These are phyloP conservation scores for Drosophila cardini DNA, from an alignment of 1,140 invertebrate genomes.

Conservation along the genomic window DNA sequence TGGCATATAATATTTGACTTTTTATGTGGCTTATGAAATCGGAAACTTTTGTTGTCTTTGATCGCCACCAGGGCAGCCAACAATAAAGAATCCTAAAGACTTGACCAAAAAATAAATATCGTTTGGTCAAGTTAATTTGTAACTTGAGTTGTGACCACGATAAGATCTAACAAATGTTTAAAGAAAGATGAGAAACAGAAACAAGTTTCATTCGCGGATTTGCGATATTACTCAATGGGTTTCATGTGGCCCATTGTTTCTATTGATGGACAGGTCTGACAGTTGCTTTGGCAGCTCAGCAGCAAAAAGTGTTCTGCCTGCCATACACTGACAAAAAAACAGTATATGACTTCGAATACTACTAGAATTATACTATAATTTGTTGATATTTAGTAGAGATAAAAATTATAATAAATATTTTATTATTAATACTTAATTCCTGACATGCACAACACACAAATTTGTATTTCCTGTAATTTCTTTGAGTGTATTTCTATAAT, in stretches of 20 bases:
- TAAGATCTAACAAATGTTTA: constrained; percentile 61
- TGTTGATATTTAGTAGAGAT: no score
- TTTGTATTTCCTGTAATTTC: background rate
- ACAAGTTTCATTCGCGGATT: constrained; percentile 72
- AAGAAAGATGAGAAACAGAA: constrained; percentile 30
- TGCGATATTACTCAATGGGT: constrained; percentile 68
- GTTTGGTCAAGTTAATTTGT: constrained; percentile 67
- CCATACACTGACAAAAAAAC: background rate
- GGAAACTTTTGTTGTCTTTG: constrained; percentile 49
- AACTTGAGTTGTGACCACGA: constrained; percentile 50
- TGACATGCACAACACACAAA: no score
- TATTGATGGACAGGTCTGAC: constrained; percentile 58
- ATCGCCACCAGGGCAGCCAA: background rate
- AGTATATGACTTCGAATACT: background rate
- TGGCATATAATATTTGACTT: constrained; percentile 55
- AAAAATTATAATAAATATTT: no score
- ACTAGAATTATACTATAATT: background rate
- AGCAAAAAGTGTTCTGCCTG: background rate
- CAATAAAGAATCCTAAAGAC: constrained; percentile 25
- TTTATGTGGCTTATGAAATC: constrained; percentile 64
- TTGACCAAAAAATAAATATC: constrained; percentile 24
- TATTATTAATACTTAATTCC: no score
- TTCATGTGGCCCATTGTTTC: constrained; percentile 64
- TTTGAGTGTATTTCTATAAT: constrained; percentile 12
- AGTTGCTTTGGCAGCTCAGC: constrained; percentile 28